These are phyloP conservation scores for Cirrhinus molitorella DNA, from an alignment of 2,797 vertebrate genomes.

Conservation along the genomic window DNA sequence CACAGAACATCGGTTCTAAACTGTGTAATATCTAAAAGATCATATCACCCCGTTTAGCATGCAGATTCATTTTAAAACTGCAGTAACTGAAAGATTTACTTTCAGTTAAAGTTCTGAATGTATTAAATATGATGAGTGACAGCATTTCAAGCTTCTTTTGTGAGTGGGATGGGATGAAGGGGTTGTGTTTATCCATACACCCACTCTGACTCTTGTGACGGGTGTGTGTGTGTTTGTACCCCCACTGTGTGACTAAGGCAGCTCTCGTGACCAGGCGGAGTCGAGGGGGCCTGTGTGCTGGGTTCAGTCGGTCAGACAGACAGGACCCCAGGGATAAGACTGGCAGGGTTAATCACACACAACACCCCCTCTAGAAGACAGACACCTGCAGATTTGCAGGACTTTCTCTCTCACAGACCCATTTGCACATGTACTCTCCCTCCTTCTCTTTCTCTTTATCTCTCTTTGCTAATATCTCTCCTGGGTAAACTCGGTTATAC, in stretches of 20 bases:
- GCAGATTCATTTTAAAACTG: neutral
- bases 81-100: neutral
- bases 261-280: slow-evolving; percentile 60
- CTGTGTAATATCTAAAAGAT: neutral
- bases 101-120: slow-evolving; percentile 19
- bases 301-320: slow-evolving; percentile 54
- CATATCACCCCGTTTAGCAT: neutral
- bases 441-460: slow-evolving; percentile 71
- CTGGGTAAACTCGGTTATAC: slow-evolving; percentile 21
- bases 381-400: slow-evolving; percentile 76
- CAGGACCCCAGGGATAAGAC: slow-evolving; percentile 48
- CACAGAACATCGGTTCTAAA: neutral
- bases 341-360: slow-evolving; percentile 53
- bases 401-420: slow-evolving; percentile 38
- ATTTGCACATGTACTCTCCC: slow-evolving; percentile 75
- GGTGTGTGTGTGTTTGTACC: slow-evolving; percentile 42
- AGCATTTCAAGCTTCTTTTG: slow-evolving; percentile 45
- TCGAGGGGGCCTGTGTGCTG: slow-evolving; percentile 48
- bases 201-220: slow-evolving; percentile 39
- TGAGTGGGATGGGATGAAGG: slow-evolving; percentile 27
- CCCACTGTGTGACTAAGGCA: slow-evolving; percentile 55
- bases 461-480: slow-evolving; percentile 61
- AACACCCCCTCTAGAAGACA: slow-evolving; percentile 67
- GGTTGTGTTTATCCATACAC: slow-evolving; percentile 38
- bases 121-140: slow-evolving; percentile 52